Conservation (phyloP, 2,797 vertebrate genomes). For the Cryptoblepharus egeriae region DNA sequence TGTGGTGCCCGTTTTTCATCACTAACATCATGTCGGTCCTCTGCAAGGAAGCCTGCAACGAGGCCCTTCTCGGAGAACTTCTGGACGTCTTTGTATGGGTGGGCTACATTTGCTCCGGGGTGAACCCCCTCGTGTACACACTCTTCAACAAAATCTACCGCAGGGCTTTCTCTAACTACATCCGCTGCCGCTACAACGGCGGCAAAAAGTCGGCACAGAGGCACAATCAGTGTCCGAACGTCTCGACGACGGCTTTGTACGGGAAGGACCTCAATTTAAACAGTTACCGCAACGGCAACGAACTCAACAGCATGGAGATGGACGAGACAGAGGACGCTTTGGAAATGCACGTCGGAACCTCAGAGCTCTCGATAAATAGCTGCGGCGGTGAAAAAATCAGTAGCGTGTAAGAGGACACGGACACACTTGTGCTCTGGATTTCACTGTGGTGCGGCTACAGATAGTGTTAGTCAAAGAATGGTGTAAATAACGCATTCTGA, state of each 20-base stretch:
- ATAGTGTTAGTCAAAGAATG: conserved; percentile 56
- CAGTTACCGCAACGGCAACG: conserved; percentile 83
- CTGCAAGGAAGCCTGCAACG: conserved; percentile 87
- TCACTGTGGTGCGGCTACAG: conserved; percentile 31
- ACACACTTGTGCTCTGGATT: conserved; percentile 24
- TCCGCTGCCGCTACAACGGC: conserved; percentile 86
- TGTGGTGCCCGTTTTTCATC: conserved; percentile 99
- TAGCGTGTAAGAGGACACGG: conserved; percentile 82
- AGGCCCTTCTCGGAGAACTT: conserved; percentile 87
- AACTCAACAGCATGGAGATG: conserved; percentile 77
- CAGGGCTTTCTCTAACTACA: conserved; percentile 94
- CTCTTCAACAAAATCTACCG: conserved; percentile 98
- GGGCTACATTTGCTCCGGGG: conserved; percentile 95
- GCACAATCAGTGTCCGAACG: conserved; percentile 75
- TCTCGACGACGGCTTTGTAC: conserved; percentile 70
- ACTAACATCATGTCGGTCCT: conserved; percentile 95
- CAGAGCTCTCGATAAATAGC: conserved; percentile 86
- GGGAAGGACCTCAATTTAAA: conserved; percentile 83
- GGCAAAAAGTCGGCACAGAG: conserved; percentile 71
- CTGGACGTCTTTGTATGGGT: conserved; percentile 98
- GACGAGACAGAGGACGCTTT: conserved; percentile 84
- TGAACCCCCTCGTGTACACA: conserved; percentile 97
- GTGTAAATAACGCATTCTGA: conserved; percentile 81
- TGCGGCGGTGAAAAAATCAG: conserved; percentile 88
- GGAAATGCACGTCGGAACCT: conserved; percentile 79